phyloP scores from a whole-genome alignment of 2,113 vertebrate genomes.

The Tetrax tetrax region DNA sequence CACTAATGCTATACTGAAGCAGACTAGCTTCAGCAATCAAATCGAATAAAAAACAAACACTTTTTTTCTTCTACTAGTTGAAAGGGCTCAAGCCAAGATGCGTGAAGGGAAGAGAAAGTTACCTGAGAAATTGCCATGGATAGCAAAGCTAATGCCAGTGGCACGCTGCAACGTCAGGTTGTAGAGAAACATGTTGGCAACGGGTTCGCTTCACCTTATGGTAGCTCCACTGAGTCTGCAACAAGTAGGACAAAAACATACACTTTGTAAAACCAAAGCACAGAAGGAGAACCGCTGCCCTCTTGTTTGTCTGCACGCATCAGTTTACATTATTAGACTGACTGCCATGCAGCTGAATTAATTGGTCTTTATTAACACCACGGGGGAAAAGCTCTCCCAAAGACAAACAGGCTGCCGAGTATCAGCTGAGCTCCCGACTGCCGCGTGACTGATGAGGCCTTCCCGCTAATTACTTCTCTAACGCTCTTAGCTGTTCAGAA shows the following conservation, averaged over 20 bases:
- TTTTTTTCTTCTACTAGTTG: fast-evolving
- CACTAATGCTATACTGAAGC: fast-evolving
- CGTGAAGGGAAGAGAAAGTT: fast-evolving
- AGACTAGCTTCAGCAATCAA: neutral
- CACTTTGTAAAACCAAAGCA: neutral
- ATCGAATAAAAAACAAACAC: fast-evolving
- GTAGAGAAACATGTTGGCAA: constrained; percentile 91
- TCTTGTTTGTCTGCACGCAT: fast-evolving
- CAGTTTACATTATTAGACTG: fast-evolving
- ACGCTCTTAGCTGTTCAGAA: fast-evolving
- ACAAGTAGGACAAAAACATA: neutral
- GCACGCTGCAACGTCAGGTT: constrained; percentile 95
- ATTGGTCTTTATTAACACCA: fast-evolving
- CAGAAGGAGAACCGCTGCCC: neutral
- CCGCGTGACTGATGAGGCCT: fast-evolving
- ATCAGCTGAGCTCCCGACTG: neutral
- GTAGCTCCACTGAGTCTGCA: neutral
- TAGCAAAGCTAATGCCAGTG: constrained; percentile 95
- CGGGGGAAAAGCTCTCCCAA: fast-evolving
- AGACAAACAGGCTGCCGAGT: fast-evolving
- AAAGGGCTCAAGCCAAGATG: neutral
- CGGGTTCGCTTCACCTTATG: neutral
- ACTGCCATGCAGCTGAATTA: fast-evolving
- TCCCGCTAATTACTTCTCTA: neutral
- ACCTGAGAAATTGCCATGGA: constrained; percentile 99